Conservation (phyloP, 2,888 invertebrate species). For the Metellina segmentata region DNA sequence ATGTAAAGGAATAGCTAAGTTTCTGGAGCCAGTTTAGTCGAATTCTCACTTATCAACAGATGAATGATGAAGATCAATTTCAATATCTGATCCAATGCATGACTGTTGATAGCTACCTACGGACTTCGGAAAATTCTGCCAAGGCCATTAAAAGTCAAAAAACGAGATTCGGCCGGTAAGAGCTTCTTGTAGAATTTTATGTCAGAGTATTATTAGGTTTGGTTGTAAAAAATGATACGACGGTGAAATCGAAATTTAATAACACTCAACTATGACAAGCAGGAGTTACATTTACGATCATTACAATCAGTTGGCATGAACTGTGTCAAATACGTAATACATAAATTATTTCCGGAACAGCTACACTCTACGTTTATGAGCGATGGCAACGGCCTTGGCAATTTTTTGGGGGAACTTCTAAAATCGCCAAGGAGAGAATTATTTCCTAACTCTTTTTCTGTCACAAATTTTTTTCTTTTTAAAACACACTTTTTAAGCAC, state of each 20-base stretch:
- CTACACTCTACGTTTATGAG: no score
- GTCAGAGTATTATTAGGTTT: no score
- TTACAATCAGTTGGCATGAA: background rate
- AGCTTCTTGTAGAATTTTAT: background rate
- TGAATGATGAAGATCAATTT: background rate
- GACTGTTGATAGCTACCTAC: background rate
- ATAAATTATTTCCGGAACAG: no score
- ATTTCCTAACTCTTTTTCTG: no score
- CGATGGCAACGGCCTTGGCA: no score
- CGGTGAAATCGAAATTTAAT: conserved; percentile 5
- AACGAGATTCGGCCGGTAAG: background rate
- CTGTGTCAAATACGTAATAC: background rate
- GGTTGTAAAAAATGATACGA: background rate
- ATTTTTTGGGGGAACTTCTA: no score
- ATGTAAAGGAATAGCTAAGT: no score
- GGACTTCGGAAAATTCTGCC: background rate
- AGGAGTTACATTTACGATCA: background rate
- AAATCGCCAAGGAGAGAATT: no score
- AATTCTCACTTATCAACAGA: background rate
- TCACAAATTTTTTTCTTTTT: no score
- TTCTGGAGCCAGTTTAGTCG: no score
- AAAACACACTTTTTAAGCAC: no score
- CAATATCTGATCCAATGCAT: background rate
- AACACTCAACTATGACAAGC: conserved; percentile 6
- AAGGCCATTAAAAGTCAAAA: background rate